Evolutionary conservation across 2,797 vertebrate genomes (phyloP).

Genomic region (Xiphophorus birchmanni): DNA sequence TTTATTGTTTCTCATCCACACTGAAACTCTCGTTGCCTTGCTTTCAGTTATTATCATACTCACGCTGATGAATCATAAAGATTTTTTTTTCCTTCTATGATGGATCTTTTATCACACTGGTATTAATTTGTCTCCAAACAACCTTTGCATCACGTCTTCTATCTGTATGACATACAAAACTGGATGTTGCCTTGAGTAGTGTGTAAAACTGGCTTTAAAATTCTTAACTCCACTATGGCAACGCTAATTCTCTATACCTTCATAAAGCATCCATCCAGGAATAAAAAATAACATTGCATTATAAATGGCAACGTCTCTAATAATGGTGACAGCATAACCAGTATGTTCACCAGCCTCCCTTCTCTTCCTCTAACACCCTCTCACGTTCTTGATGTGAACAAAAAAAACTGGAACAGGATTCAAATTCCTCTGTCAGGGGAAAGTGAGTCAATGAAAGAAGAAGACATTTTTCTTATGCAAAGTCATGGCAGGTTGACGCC

Average conservation of each 20-base stretch:
- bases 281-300: not conserved
- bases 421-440: not conserved
- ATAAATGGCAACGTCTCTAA: not conserved
- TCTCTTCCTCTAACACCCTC: not conserved
- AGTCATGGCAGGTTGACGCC: not conserved
- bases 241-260: not conserved
- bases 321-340: not conserved
- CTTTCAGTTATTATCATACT: not conserved
- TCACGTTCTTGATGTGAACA: not conserved
- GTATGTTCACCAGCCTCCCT: not conserved
- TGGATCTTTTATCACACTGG: not conserved
- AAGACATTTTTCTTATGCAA: not conserved
- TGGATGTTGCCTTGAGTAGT: not conserved
- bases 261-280: not conserved
- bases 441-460: not conserved
- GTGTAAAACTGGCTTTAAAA: not conserved
- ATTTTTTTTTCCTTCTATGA: not conserved
- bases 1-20: not conserved
- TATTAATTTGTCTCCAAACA: not conserved
- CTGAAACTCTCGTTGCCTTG: not conserved
- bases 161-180: not conserved
- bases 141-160: not conserved
- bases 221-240: not conserved
- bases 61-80: not conserved
- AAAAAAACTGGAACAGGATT: not conserved